Conservation (phyloP, 2,113 vertebrate genomes). For the Rafetus swinhoei region DNA sequence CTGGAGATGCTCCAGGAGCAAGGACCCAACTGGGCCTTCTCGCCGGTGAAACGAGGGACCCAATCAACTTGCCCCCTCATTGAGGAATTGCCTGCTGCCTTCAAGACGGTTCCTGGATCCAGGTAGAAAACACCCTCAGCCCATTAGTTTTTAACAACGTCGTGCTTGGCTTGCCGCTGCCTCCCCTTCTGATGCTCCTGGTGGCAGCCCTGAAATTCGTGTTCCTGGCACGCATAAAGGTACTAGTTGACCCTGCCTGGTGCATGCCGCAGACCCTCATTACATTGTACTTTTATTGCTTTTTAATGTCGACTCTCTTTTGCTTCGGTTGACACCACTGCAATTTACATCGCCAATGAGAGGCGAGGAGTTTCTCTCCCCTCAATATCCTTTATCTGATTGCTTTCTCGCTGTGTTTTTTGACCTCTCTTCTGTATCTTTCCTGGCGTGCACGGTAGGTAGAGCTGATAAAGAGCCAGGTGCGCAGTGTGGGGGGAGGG, state of each 20-base stretch:
- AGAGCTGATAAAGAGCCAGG: background rate
- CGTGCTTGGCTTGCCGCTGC: background rate
- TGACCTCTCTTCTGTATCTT: background rate
- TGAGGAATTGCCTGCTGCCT: background rate
- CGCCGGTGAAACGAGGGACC: background rate
- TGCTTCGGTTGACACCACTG: background rate
- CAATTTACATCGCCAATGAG: background rate
- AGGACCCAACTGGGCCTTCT: background rate
- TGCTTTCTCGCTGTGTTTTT: background rate
- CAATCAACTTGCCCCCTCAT: background rate
- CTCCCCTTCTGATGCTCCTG: background rate
- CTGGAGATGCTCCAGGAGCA: background rate
- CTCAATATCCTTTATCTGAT: background rate
- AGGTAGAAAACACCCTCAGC: background rate
- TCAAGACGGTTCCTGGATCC: background rate
- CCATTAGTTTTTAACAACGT: too few species aligned
- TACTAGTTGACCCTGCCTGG: background rate
- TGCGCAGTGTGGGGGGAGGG: background rate
- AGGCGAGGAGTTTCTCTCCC: background rate
- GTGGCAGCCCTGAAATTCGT: background rate
- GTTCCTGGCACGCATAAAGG: background rate
- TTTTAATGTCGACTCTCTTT: background rate
- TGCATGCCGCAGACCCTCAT: background rate
- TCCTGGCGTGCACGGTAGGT: background rate
- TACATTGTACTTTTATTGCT: background rate